A percentile compares a stretch with the other conserved stretches of the same genome.
These are phyloP conservation scores for Rhizomys pruinosus DNA, from an alignment of 2,113 vertebrate genomes.

Conservation along the genomic window DNA sequence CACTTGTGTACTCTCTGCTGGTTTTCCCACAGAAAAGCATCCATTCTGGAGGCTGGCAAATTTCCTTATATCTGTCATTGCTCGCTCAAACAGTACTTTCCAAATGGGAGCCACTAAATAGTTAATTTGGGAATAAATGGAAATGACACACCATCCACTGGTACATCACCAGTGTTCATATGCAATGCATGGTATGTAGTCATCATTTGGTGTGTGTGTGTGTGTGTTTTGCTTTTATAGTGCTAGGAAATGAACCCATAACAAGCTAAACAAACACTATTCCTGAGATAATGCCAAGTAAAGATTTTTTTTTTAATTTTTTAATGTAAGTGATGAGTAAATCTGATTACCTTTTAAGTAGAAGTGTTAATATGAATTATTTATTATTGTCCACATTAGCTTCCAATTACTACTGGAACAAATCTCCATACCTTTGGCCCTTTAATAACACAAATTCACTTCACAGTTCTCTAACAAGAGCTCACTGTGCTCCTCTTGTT, in stretches of 20 bases:
- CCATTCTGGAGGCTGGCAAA: neutral
- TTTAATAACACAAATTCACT: neutral
- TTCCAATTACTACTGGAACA: constrained; percentile 19
- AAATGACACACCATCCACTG: neutral
- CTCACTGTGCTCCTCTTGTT: neutral
- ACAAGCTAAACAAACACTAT: neutral
- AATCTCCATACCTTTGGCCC: neutral
- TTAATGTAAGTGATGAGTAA: neutral
- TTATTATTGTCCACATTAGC: neutral
- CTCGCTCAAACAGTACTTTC: neutral
- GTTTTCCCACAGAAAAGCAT: neutral
- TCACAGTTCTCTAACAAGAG: neutral
- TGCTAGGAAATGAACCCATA: neutral
- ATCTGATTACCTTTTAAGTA: neutral
- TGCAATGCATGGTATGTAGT: neutral
- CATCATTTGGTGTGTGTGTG: neutral
- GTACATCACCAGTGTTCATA: neutral
- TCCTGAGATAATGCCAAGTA: neutral
- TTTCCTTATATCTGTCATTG: neutral
- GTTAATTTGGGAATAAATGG: constrained; percentile 15
- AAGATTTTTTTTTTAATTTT: neutral
- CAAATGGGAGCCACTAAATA: neutral
- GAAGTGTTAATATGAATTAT: neutral
- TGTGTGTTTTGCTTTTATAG: neutral
- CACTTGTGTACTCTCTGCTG: neutral